Percentiles rank a stretch among this genome's conserved stretches.
phyloP scores from a whole-genome alignment of 2,797 vertebrate species.

The Psittacula derbiana region DNA sequence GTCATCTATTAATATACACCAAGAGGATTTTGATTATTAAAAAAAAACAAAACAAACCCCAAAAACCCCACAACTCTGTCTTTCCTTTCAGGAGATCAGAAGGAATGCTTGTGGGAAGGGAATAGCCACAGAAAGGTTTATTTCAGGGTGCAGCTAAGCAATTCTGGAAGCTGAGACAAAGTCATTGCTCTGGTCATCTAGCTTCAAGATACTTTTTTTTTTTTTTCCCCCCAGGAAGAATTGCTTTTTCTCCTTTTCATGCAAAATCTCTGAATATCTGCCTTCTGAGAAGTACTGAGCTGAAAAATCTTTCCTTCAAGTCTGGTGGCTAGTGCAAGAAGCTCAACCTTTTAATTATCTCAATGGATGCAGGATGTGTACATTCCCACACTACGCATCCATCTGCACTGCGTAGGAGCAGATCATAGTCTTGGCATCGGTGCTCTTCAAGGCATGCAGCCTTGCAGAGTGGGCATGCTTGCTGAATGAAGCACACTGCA shows the following conservation, averaged over 20 bases:
- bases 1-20: not conserved
- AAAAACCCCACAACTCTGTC: not conserved
- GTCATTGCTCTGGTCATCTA: not conserved
- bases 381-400: not conserved
- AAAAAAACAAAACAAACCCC: not conserved
- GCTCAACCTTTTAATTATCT: constrained; percentile 9
- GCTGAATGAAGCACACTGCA: not conserved
- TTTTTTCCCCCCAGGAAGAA: not conserved
- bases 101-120: not conserved
- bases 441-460: not conserved
- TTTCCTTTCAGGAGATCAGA: not conserved
- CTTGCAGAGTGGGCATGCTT: not conserved
- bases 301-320: not conserved
- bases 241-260: not conserved
- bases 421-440: not conserved
- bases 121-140: not conserved
- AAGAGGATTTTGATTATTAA: not conserved
- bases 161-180: not conserved
- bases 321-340: not conserved
- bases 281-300: not conserved
- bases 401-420: not conserved
- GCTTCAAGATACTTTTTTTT: not conserved
- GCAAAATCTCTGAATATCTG: not conserved
- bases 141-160: constrained; percentile 4
- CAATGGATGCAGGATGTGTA: not conserved